Conservation (phyloP, 23 tunicate species). For the Styela clava region DNA sequence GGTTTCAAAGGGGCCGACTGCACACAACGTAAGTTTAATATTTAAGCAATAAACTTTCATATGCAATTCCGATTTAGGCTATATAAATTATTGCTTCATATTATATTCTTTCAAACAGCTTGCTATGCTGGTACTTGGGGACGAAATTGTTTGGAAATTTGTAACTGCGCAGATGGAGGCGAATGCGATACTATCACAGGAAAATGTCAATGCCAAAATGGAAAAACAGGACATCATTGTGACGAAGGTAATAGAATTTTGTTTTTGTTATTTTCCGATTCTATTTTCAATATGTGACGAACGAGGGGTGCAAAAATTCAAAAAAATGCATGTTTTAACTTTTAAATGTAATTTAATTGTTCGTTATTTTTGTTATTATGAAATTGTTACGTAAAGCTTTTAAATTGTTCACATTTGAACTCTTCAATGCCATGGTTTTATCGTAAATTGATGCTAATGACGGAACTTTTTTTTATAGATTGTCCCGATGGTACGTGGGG, state of each 20-base stretch:
- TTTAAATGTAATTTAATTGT: not conserved
- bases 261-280: no score
- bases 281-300: not conserved
- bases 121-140: conserved; percentile 94
- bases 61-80: not conserved
- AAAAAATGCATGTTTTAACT: not conserved
- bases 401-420: no score
- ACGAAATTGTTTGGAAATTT: conserved; percentile 67
- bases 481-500: conserved; percentile 84
- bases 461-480: conserved; percentile 56
- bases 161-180: conserved; percentile 77
- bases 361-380: no score
- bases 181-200: conserved; percentile 66
- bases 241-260: conserved; percentile 56
- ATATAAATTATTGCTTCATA: not conserved
- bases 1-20: conserved; percentile 79
- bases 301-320: no score
- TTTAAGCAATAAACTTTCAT: no score
- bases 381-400: no score
- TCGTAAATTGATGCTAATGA: no score
- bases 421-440: no score
- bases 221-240: conserved; percentile 81
- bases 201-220: conserved; percentile 70
- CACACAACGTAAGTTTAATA: conserved; percentile 41
- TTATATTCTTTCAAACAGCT: conserved; percentile 24